Evolutionary conservation across 1,140 invertebrate genomes (phyloP).

Genomic region (Drosophila dunni): DNA sequence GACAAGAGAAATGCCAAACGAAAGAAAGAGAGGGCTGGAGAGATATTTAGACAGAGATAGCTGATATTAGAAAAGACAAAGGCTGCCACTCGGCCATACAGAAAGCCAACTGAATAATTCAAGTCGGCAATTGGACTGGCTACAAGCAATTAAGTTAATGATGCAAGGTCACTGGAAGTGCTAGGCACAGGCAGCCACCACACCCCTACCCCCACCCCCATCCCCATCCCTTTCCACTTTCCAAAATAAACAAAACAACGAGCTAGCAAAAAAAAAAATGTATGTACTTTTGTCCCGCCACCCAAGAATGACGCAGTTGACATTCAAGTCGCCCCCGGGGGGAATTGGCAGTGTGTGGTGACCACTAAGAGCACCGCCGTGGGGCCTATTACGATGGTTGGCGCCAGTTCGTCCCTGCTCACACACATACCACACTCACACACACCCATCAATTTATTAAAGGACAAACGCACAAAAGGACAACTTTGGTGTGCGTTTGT

Average conservation of each 20-base stretch:
- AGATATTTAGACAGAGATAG: not conserved
- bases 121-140: constrained; percentile 73
- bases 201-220: not conserved
- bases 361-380: constrained; percentile 45
- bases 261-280: not conserved
- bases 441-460: constrained; percentile 42
- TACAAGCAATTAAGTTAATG: constrained; percentile 79
- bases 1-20: not conserved
- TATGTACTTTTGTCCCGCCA: not conserved
- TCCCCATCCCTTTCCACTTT: not conserved
- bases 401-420: constrained; percentile 63
- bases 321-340: constrained; percentile 41
- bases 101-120: constrained; percentile 74
- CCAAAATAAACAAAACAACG: constrained; percentile 24
- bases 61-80: constrained; percentile 64
- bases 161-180: constrained; percentile 81
- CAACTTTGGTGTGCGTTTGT: constrained; percentile 48
- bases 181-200: constrained; percentile 7
- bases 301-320: constrained; percentile 74
- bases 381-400: constrained; percentile 70
- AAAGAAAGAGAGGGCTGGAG: not conserved
- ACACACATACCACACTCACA: constrained; percentile 48
- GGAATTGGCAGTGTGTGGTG: constrained; percentile 20
- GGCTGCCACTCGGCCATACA: constrained; percentile 43
- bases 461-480: constrained; percentile 66